Percentiles rank a stretch among this genome's conserved stretches.
Conservation (phyloP, 92 coral and sea anemone species). For the Porites evermanni region DNA sequence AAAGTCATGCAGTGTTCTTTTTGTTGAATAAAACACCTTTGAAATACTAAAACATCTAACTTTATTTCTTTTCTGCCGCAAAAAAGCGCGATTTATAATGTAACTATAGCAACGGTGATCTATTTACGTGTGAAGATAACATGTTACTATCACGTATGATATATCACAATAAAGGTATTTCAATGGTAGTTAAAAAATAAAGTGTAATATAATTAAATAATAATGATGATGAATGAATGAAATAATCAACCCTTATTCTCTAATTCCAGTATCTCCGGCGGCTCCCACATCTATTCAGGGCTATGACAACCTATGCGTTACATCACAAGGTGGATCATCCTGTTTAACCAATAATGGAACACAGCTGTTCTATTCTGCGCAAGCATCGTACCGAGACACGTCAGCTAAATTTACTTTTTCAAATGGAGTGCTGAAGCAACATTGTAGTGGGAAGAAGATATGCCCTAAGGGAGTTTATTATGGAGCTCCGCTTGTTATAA, state of each 20-base stretch:
- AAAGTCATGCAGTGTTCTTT: too few relatives aligned
- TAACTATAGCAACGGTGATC: too few relatives aligned
- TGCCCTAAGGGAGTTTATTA: conserved; percentile 50
- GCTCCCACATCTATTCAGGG: conserved; percentile 40
- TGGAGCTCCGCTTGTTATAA: conserved; percentile 25
- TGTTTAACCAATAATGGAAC: conserved; percentile 57
- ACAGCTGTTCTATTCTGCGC: conserved; percentile 14
- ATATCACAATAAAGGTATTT: too few relatives aligned
- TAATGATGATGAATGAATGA: too few relatives aligned
- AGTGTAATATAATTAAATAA: too few relatives aligned
- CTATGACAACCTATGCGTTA: conserved; percentile 52
- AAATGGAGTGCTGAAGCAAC: conserved; percentile 36
- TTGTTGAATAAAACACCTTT: too few relatives aligned
- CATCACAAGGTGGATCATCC: conserved; percentile 31
- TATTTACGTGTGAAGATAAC: too few relatives aligned
- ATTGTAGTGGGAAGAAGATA: conserved; percentile 62
- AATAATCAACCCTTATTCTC: background rate
- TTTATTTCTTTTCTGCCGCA: too few relatives aligned
- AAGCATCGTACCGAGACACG: conserved; percentile 13
- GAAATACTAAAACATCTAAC: too few relatives aligned
- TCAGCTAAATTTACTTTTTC: conserved; percentile 47
- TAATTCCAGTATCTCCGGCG: conserved; percentile 1
- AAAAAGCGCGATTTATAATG: too few relatives aligned
- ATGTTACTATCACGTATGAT: too few relatives aligned
- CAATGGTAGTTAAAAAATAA: too few relatives aligned